Conservation (phyloP, 2,888 invertebrate genomes). For the Acanthococcus lagerstroemiae region DNA sequence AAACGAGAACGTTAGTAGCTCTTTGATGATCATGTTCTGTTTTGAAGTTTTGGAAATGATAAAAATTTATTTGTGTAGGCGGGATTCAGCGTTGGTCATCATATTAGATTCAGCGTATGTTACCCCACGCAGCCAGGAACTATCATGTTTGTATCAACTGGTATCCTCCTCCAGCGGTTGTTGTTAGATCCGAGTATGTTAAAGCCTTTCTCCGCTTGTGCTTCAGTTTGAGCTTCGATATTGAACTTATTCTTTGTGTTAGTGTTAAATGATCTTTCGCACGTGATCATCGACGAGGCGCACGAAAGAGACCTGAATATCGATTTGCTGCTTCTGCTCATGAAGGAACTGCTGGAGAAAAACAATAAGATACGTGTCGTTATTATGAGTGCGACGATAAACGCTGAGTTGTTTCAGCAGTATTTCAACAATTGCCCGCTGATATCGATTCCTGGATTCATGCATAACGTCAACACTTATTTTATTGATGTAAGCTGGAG, state of each 20-base stretch:
- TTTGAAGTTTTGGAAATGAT: conserved; percentile 16
- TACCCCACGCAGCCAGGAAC: conserved; percentile 49
- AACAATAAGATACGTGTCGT: conserved; percentile 52
- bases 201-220: too few relatives aligned
- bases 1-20: conserved; percentile 47
- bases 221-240: too few relatives aligned
- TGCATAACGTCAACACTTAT: conserved; percentile 48
- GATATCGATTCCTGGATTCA: conserved; percentile 48
- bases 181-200: conserved; percentile 41
- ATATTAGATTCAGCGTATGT: conserved; percentile 50
- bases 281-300: conserved; percentile 63
- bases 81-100: conserved; percentile 56
- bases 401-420: conserved; percentile 50
- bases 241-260: too few relatives aligned
- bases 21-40: neutral
- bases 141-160: conserved; percentile 60
- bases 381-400: conserved; percentile 65
- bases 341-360: conserved; percentile 47
- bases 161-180: conserved; percentile 48
- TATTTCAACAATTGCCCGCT: conserved; percentile 41
- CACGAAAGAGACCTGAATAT: conserved; percentile 62
- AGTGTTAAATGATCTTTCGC: conserved; percentile 49
- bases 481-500: conserved; percentile 22
- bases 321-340: conserved; percentile 47
- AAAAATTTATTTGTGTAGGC: conserved; percentile 42